Conservation (phyloP, 2,797 vertebrate genomes). For the Muscicapa comitata region DNA sequence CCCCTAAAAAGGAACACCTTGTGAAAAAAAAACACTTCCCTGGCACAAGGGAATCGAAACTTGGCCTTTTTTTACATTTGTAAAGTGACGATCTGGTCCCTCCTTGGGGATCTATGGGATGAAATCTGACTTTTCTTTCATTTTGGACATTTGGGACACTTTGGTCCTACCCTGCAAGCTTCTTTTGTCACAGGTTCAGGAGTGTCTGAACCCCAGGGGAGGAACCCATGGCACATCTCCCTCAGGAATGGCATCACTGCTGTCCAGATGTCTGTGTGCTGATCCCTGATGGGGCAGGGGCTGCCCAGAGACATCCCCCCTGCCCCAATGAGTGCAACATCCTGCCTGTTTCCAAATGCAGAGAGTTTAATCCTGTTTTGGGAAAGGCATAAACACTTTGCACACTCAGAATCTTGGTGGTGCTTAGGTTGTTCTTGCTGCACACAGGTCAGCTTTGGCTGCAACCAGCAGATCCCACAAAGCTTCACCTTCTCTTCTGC, state of each 20-base stretch:
- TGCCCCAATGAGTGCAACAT: neutral
- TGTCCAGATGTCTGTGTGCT: fast-evolving
- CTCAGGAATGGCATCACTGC: neutral
- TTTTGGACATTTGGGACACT: fast-evolving
- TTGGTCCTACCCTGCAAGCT: neutral
- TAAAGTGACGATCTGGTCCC: neutral
- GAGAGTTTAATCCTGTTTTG: neutral
- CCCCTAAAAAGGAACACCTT: neutral
- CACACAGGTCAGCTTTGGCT: neutral
- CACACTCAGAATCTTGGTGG: fast-evolving
- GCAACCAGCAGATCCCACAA: neutral
- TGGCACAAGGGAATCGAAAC: neutral
- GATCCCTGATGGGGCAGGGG: neutral
- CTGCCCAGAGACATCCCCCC: neutral
- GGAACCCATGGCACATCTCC: fast-evolving
- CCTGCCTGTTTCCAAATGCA: neutral
- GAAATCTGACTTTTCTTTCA: neutral
- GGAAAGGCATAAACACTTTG: neutral
- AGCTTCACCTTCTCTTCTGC: neutral
- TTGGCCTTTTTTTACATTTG: neutral
- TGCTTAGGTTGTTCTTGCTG: neutral
- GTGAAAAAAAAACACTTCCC: neutral
- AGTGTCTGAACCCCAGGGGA: fast-evolving
- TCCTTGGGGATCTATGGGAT: neutral
- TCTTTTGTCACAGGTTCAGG: neutral